phyloP scores from a whole-genome alignment of 92 coral and sea anemone species.

The Blastomussa wellsi region DNA sequence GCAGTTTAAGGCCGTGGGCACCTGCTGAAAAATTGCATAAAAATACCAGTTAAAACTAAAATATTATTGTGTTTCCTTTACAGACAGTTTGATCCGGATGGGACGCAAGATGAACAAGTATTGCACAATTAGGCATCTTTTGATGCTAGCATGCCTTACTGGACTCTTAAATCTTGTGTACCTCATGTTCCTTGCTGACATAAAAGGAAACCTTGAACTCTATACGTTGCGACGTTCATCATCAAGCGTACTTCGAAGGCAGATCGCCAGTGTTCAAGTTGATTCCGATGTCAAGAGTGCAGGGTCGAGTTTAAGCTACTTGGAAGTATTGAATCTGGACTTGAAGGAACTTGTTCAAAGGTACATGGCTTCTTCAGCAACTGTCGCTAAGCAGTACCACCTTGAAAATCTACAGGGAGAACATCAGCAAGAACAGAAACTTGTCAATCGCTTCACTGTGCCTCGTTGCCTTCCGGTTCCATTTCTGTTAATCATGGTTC shows the following conservation, averaged over 20 bases:
- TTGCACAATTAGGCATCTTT: conserved; percentile 35
- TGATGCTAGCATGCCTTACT: conserved; percentile 54
- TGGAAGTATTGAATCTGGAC: conserved; percentile 76
- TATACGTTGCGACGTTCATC: conserved; percentile 38
- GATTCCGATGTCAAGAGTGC: conserved; percentile 46
- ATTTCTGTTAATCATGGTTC: conserved; percentile 76
- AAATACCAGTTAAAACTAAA: not conserved
- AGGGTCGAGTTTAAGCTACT: conserved; percentile 55
- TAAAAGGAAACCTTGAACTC: conserved; percentile 24
- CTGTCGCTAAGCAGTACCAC: conserved; percentile 58
- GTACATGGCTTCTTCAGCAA: conserved; percentile 60
- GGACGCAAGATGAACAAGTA: conserved; percentile 27
- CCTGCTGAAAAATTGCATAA: not conserved
- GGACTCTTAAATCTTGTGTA: conserved; percentile 64
- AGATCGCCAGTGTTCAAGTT: conserved; percentile 76
- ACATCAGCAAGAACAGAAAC: conserved; percentile 32
- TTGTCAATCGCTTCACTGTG: not conserved
- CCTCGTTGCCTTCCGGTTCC: conserved; percentile 54
- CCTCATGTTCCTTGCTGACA: conserved; percentile 48
- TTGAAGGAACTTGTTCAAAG: conserved; percentile 82
- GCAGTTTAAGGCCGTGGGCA: not conserved
- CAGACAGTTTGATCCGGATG: conserved; percentile 17
- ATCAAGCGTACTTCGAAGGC: conserved; percentile 66
- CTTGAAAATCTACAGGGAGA: conserved; percentile 8
- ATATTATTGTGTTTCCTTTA: not conserved